Evolutionary conservation across 92 coral and sea anemone genomes (phyloP), one percentile per base, ranked within the genome.

Genomic region (Palythoa grandis): DNA sequence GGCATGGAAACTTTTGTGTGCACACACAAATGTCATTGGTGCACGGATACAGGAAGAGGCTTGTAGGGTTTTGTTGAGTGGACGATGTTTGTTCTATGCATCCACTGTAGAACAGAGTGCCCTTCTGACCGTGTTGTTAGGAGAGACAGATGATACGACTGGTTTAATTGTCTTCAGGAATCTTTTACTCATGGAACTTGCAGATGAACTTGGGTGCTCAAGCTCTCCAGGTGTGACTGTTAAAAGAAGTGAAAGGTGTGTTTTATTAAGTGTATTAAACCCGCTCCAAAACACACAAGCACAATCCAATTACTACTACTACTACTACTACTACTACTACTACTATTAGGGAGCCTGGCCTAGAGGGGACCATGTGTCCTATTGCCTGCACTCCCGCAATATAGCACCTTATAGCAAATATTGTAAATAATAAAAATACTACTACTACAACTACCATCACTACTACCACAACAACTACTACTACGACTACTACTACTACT

Each of bases 41-140:
- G 72, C 58, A 70, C 85, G 85, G 69, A 88, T 94, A 29, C 91
- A 88, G 82, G 72, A 70, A 67, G 90, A 94, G 87, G 91, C 94
- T 60, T 94, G 92, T 82, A 52, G 82, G 24, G 91, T 89, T 48
- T 63, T 92, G 23, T 76, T 77, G 65, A 78, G 91, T 73, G 96
- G 98, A 19, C 73, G 92, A 87, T 84, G 83, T 52, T 83, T 93
- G 85, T 93, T 96, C 85, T 96, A 93, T 86, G 88, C 95, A 29
- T 78, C 83, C 52, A 38, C 87, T 11, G 50, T 74, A 65, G 98
- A 96, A 40, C 96, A 89, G 78, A 94, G 96, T 83, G 95, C 98
- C 56, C 73, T 95, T 29, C 79, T 96, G 40, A 90, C 93, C 87
- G 88, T 92, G 40, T 77, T 96, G 53, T 71, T 96, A 67, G 85